Base-by-base conservation (phyloP, 2,888 invertebrate species). In the Erebia palarica region DNA sequence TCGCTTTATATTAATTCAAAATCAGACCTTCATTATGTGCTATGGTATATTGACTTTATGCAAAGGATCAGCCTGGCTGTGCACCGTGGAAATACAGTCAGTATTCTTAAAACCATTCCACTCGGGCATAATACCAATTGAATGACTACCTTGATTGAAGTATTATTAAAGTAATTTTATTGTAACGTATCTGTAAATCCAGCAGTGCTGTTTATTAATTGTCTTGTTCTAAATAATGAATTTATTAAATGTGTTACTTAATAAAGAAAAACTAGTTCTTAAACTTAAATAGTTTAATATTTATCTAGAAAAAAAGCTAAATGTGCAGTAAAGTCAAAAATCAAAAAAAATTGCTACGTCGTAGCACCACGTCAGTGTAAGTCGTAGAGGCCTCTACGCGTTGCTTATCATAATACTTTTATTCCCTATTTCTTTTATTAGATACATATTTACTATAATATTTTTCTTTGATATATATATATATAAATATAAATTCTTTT, bases 351-450 rank as follows among this genome's bases (percentile, higher is more conserved):
- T 11, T 63, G 77, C 80, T 80, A 80, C 80, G 80, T 36, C 80
- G 80, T 80, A 80, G 80, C 78, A 70, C 49, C 21, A 65, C 51
- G 16, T 66, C 58, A 76, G 72, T 67, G 42, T 68, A 63, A 76
- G 73, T 65, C 69, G 70, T 68, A 68, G 61, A 57, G 14, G 18
- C 13, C 44, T 44, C 65, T 66, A 57, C 65, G 47, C 13, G 21
- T 2, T 42, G 42, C 11, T n/a, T 53, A 53, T 16, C 1, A 1
- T 44, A 2, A 9, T 36, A 8, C 1, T 58, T 58, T 13, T 13
- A 49, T 49, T 13, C 49, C 49, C 13, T 13, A 51, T 7, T 51
- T 51, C n/a, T 8, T n/a, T n/a, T 55, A 14, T 27, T 27, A 27
- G 2, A 3, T 55, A 3, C 8, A 16, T 55, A 16, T 16, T 9